Evolutionary conservation across 2,888 invertebrate species (phyloP).

Genomic region (Oscheius sp.): DNA sequence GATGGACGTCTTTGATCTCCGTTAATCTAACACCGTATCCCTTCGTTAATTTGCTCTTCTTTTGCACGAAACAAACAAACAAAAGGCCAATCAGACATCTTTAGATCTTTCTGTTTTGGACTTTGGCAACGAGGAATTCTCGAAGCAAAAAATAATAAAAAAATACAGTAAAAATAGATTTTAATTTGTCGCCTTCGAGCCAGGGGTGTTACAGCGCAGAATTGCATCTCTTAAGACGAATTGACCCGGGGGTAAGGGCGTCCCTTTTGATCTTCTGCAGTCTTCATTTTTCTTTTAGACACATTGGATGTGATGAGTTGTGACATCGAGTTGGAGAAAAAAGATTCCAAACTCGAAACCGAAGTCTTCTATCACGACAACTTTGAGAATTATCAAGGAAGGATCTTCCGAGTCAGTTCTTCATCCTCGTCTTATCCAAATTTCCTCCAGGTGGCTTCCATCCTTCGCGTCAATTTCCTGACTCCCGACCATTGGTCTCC

Average conservation of each 20-base stretch:
- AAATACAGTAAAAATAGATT: not conserved
- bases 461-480: constrained; percentile 27
- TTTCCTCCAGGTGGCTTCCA: constrained; percentile 11
- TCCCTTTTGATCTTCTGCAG: not conserved
- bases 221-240: constrained; percentile 27
- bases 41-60: no score
- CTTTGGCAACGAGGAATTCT: no score
- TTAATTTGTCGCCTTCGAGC: constrained; percentile 17
- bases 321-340: constrained; percentile 2
- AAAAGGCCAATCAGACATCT: no score
- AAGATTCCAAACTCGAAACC: not conserved
- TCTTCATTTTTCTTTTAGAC: not conserved
- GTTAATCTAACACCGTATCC: no score
- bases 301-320: constrained; percentile 11
- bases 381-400: constrained; percentile 31
- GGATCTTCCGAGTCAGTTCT: constrained; percentile 11
- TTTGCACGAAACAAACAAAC: no score
- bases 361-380: constrained; percentile 29
- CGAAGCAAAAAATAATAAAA: no score
- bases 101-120: no score
- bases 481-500: constrained; percentile 23
- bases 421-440: not conserved
- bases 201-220: constrained; percentile 13
- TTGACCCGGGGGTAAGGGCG: constrained; percentile 13
- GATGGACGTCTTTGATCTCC: no score